Evolutionary conservation across 2,888 invertebrate species (phyloP), one percentile per base, ranked within the genome.

Genomic region (Carterocephalus palaemon): DNA sequence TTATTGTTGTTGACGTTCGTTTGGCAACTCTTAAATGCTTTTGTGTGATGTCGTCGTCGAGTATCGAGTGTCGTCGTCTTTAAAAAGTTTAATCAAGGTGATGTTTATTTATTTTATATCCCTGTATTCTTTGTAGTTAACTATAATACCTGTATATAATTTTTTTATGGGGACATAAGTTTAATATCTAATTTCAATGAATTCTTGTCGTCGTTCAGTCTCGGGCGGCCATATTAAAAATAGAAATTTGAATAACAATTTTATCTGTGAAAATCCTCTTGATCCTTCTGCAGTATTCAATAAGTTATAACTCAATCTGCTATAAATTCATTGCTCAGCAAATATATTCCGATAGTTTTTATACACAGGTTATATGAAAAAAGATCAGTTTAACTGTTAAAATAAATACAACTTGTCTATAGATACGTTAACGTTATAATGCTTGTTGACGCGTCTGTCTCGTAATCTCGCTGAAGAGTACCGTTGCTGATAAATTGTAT

Each of bases 31-130:
- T 24, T 1, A 7, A 26, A 8, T 57, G 24, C 62, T 59, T 61
- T 67, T 82, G 83, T 82, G 83, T 84, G 79, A 85, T 84, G 85
- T 84, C 84, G 83, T 78, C 81, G 74, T 77, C 79, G 79, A 79
- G 72, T 77, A 74, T 81, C 79, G 76, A 80, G 80, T 79, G 77
- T 81, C 83, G 75, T 74, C 81, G 77, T 80, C 80, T 85, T 84
- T 83, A 62, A 82, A 84, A 83, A 82, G 79, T 76, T 83, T 77
- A 81, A 80, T 76, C 78, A 76, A 84, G 85, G 85, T 85, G 79
- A 68, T 69, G 45, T 53, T 53, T 49, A 53, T 51, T 59, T 52
- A 49, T 56, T 59, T 50, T 40, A 48, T 49, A 29, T 38, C 36
- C 38, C 24, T 20, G 10, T 19, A 17, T 33, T 29, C 23, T 10